Conservation (phyloP, 2,797 vertebrate species). For the Ambastaia sidthimunki region DNA sequence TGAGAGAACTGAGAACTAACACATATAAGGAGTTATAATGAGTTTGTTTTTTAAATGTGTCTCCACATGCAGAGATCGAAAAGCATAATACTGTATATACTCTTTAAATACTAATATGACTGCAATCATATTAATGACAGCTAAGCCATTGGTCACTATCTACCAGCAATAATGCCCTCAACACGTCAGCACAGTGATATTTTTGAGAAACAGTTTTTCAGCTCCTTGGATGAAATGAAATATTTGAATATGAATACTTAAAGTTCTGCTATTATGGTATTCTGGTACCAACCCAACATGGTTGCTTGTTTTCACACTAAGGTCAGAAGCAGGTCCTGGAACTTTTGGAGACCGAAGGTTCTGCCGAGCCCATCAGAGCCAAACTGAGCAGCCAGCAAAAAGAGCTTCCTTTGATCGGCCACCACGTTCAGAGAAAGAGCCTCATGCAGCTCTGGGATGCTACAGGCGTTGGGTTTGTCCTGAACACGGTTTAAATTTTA, state of each 20-base stretch:
- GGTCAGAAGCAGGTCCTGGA: slow-evolving; percentile 83
- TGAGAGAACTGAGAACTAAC: neutral
- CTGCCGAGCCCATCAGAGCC: slow-evolving; percentile 70
- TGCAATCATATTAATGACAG: neutral
- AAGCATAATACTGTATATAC: neutral
- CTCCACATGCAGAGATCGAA: slow-evolving; percentile 3
- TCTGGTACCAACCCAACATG: too few relatives aligned
- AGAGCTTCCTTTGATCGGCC: slow-evolving; percentile 75
- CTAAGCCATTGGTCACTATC: neutral
- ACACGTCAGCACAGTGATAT: slow-evolving; percentile 8
- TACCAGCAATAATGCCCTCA: neutral
- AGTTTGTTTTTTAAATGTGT: neutral
- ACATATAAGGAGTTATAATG: neutral
- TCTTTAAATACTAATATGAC: neutral
- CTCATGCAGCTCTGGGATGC: slow-evolving; percentile 74
- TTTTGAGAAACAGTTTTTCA: neutral
- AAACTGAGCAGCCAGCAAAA: slow-evolving; percentile 82
- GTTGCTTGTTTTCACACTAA: slow-evolving; percentile 73
- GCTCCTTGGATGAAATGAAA: too few relatives aligned
- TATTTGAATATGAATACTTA: too few relatives aligned
- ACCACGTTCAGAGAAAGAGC: slow-evolving; percentile 80
- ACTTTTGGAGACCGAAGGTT: slow-evolving; percentile 73
- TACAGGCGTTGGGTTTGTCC: slow-evolving; percentile 81
- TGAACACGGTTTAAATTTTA: slow-evolving; percentile 54
- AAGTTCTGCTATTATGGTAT: too few relatives aligned